Conservation (phyloP, 1,140 invertebrate genomes). For the Drosophila busckii region DNA sequence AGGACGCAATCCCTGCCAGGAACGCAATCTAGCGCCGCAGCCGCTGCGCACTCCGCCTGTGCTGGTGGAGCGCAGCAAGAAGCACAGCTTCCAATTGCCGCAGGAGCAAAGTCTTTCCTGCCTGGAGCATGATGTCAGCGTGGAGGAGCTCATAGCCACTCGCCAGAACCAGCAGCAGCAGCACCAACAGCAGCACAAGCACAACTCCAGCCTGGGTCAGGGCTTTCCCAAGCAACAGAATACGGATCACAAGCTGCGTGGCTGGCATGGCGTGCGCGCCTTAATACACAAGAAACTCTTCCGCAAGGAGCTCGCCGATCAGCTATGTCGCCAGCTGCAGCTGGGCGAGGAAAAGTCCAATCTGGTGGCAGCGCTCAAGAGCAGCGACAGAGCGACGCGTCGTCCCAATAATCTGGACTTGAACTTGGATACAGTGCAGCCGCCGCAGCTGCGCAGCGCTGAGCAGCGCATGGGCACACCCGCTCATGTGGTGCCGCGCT, state of each 20-base stretch:
- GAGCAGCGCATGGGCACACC: constrained; percentile 63
- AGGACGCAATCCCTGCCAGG: constrained; percentile 92
- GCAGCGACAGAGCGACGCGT: constrained; percentile 24
- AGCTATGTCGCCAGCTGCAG: constrained; percentile 55
- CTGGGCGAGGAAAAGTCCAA: constrained; percentile 72
- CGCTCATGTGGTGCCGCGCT: constrained; percentile 66
- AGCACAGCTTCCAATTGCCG: constrained; percentile 67
- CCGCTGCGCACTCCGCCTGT: constrained; percentile 82
- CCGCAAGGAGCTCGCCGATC: constrained; percentile 58
- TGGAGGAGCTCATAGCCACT: constrained; percentile 69
- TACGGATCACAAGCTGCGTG: constrained; percentile 69
- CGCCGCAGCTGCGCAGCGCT: constrained; percentile 54
- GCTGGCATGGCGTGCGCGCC: constrained; percentile 75
- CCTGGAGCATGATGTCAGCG: constrained; percentile 73
- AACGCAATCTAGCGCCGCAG: constrained; percentile 88
- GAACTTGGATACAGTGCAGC: constrained; percentile 48
- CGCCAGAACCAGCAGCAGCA: constrained; percentile 23
- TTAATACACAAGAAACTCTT: constrained; percentile 77
- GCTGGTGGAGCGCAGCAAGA: constrained; percentile 85
- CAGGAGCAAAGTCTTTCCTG: constrained; percentile 73
- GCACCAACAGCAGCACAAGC: constrained; percentile 41
- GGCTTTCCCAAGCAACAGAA: constrained; percentile 78
- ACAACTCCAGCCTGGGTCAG: constrained; percentile 63
- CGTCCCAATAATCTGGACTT: constrained; percentile 74
- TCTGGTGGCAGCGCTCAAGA: constrained; percentile 56